Conservation (phyloP, 2,113 vertebrate species). For the Larimichthys crocea region DNA sequence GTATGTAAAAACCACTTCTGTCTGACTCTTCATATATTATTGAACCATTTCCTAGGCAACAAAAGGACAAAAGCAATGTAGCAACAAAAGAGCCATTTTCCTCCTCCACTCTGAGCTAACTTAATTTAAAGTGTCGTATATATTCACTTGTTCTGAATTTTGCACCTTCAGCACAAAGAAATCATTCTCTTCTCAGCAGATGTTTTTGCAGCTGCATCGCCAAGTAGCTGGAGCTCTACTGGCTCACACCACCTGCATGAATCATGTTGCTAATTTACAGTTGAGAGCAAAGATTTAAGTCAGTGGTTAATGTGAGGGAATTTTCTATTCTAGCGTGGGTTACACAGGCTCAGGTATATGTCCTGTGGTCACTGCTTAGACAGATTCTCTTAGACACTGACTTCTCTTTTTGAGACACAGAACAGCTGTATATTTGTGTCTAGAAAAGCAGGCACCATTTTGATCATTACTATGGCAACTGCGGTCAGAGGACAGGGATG, state of each 20-base stretch:
- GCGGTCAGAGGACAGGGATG: too few species aligned
- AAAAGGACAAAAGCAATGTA: not conserved
- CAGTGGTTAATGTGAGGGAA: too few species aligned
- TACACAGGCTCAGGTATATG: too few species aligned
- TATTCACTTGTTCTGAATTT: not conserved
- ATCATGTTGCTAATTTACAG: not conserved
- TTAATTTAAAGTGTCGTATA: not conserved
- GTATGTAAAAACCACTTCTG: not conserved
- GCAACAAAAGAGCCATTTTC: not conserved
- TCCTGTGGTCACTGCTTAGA: too few species aligned
- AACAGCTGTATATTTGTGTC: too few species aligned
- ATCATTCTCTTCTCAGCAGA: conserved; percentile 6
- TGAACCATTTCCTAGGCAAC: not conserved
- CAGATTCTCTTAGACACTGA: too few species aligned
- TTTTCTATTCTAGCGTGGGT: too few species aligned
- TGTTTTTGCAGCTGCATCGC: conserved; percentile 26
- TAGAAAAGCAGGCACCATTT: too few species aligned
- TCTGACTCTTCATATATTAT: conserved; percentile 2
- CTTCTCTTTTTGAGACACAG: too few species aligned
- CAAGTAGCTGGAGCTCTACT: not conserved
- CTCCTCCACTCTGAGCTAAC: not conserved
- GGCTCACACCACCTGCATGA: conserved; percentile 6
- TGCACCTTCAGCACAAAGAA: conserved; percentile 3
- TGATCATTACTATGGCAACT: too few species aligned
- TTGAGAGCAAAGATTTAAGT: conserved; percentile 7